These are phyloP conservation scores for Amia ocellicauda DNA, from an alignment of 2,113 vertebrate species.

Conservation along the genomic window DNA sequence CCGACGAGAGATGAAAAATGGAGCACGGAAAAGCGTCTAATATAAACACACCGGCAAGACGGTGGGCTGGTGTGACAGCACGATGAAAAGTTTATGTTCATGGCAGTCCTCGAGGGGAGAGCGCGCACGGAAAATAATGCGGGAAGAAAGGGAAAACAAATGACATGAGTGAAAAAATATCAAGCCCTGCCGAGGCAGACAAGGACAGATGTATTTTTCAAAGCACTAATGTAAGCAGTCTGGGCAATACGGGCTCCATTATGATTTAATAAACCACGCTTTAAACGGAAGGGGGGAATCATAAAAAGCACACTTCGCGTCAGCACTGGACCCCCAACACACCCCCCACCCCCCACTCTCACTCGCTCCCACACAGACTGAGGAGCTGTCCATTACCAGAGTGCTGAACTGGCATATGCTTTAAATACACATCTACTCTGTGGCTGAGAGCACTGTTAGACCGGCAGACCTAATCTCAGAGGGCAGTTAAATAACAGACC, in stretches of 20 bases:
- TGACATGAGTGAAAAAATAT: not conserved
- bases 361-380: too few relatives aligned
- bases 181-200: not conserved
- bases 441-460: too few relatives aligned
- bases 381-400: too few relatives aligned
- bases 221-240: not conserved
- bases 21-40: not conserved
- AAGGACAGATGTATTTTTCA: slow-evolving; percentile 1
- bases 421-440: too few relatives aligned
- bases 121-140: not conserved
- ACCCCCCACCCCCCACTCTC: too few relatives aligned
- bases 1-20: not conserved
- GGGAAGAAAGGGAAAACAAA: too few relatives aligned
- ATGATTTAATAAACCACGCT: not conserved
- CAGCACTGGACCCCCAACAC: too few relatives aligned
- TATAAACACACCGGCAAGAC: not conserved
- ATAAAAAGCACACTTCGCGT: too few relatives aligned
- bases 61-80: not conserved
- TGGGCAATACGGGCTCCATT: not conserved
- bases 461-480: too few relatives aligned
- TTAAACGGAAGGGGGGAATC: not conserved
- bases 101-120: not conserved
- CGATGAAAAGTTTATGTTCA: not conserved
- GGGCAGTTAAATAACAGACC: too few relatives aligned
- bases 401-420: too few relatives aligned